Conservation (phyloP, 2,888 invertebrate species). For the Gisinianus flammeolus region DNA sequence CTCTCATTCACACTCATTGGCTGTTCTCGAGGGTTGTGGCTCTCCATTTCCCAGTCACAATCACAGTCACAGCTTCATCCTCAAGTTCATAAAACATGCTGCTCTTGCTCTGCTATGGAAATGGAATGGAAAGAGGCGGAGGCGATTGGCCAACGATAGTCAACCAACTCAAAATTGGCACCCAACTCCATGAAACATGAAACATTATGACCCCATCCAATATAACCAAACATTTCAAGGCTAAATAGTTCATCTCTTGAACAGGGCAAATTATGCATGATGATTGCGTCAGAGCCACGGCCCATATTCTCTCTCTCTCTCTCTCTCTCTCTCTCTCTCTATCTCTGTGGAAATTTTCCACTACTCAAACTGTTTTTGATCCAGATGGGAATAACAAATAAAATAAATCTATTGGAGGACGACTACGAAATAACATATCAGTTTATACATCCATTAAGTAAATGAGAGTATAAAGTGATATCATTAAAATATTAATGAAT, state of each 20-base stretch:
- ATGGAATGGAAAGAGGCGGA: too few species aligned
- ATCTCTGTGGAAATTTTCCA: conserved; percentile 19
- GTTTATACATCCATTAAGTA: too few species aligned
- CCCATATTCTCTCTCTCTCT: background rate
- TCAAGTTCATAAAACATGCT: too few species aligned
- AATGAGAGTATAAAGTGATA: too few species aligned
- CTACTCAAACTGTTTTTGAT: background rate
- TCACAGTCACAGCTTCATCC: too few species aligned
- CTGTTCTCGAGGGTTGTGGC: conserved; percentile 22
- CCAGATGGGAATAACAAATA: too few species aligned
- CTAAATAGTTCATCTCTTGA: background rate
- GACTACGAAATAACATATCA: too few species aligned
- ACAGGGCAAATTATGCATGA: background rate
- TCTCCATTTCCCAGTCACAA: too few species aligned
- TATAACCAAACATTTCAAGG: background rate
- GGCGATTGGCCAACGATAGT: too few species aligned
- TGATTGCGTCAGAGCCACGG: conserved; percentile 33
- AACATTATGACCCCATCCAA: background rate
- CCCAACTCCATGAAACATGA: background rate
- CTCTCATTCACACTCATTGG: conserved; percentile 32
- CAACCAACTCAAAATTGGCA: background rate
- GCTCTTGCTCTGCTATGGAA: too few species aligned
- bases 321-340: background rate
- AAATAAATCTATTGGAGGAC: too few species aligned
- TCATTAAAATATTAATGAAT: too few species aligned